phyloP scores from a whole-genome alignment of 1,140 invertebrate genomes.

The Leptinotarsa lineolata region DNA sequence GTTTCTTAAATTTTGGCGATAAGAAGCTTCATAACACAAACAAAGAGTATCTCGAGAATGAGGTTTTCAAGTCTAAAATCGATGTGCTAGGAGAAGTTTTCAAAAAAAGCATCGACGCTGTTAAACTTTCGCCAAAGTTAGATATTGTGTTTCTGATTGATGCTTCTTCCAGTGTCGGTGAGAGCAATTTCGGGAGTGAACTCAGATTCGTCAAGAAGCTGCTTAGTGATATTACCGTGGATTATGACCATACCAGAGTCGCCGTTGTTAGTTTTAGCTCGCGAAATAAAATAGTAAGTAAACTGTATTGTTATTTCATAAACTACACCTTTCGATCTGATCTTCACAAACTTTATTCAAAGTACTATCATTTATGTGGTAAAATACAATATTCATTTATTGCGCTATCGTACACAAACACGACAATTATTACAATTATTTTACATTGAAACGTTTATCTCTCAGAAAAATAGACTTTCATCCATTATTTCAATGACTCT shows the following conservation, averaged over 20 bases:
- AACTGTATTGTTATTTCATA: conserved; percentile 8
- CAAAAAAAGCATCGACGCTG: conserved; percentile 59
- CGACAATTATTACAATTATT: no score
- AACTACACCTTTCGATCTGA: no score
- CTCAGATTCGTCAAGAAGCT: conserved; percentile 73
- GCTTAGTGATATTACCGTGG: conserved; percentile 72
- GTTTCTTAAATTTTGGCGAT: conserved; percentile 52
- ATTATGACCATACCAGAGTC: conserved; percentile 66
- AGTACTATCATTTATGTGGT: no score
- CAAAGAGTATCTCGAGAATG: conserved; percentile 53
- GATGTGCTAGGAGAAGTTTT: conserved; percentile 62
- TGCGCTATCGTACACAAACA: no score
- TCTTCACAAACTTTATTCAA: no score
- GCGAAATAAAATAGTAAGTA: conserved; percentile 59
- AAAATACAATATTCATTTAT: no score
- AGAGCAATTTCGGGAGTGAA: conserved; percentile 70
- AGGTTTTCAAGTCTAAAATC: conserved; percentile 66
- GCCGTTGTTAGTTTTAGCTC: conserved; percentile 72
- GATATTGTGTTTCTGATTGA: conserved; percentile 75
- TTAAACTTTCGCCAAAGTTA: conserved; percentile 55
- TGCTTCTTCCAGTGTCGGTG: conserved; percentile 69
- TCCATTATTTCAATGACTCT: no score
- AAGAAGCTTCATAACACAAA: conserved; percentile 45
- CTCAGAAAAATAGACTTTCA: no score
- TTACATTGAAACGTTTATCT: no score